These are phyloP conservation scores for Anthoptus insignis DNA, from an alignment of 2,888 invertebrate species.

Conservation along the genomic window DNA sequence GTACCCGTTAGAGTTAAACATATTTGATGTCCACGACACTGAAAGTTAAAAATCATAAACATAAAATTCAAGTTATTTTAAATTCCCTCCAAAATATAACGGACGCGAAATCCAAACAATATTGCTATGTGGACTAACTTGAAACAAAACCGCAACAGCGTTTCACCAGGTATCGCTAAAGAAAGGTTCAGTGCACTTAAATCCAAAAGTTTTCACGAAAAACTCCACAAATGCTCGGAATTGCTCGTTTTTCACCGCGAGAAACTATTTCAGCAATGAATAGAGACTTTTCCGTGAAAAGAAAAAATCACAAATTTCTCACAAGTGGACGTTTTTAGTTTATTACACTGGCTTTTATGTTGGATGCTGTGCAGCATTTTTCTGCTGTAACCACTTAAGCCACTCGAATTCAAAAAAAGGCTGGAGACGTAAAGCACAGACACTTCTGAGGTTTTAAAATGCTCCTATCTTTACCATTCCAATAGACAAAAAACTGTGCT, in stretches of 20 bases:
- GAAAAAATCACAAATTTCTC: constrained; percentile 53
- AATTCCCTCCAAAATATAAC: background rate
- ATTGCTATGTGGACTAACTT: constrained; percentile 17
- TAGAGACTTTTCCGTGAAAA: constrained; percentile 35
- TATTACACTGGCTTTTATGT: constrained; percentile 39
- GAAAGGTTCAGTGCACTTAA: constrained; percentile 41
- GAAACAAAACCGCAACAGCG: constrained; percentile 26
- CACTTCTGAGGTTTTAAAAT: constrained; percentile 35
- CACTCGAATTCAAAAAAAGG: constrained; percentile 33
- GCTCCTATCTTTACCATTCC: constrained; percentile 19
- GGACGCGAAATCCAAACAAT: constrained; percentile 15
- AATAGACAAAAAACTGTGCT: constrained; percentile 19
- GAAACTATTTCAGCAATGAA: constrained; percentile 39
- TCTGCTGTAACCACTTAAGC: constrained; percentile 33
- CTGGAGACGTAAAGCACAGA: constrained; percentile 29
- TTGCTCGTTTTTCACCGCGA: constrained; percentile 36
- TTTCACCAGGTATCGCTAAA: constrained; percentile 40
- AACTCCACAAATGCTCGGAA: constrained; percentile 51
- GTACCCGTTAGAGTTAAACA: too few species aligned
- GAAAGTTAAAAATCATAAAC: too few species aligned
- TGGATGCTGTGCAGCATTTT: constrained; percentile 27
- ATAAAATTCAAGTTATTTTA: too few species aligned
- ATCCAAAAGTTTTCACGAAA: constrained; percentile 47
- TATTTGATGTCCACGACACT: too few species aligned
- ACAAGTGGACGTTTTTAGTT: constrained; percentile 59